phyloP scores from a whole-genome alignment of 2,888 invertebrate genomes.

The Andrena fulva region DNA sequence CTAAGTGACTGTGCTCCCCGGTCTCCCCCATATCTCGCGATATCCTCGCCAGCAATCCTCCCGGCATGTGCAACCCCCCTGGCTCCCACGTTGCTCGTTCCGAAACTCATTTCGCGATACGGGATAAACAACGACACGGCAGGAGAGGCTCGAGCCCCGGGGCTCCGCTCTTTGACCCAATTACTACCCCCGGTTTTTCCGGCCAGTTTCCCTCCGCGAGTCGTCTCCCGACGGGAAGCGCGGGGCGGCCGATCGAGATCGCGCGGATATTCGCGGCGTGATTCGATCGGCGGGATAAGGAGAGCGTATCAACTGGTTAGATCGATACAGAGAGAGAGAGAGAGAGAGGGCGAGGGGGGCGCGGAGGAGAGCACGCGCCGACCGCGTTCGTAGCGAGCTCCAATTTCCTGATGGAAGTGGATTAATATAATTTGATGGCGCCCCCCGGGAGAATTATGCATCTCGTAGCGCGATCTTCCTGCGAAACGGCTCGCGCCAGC shows the following conservation, averaged over 20 bases:
- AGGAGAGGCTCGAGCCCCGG: constrained; percentile 31
- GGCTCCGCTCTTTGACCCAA: constrained; percentile 54
- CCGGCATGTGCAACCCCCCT: constrained; percentile 2
- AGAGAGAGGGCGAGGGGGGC: background rate
- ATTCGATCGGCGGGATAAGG: constrained; percentile 29
- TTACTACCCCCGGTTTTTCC: constrained; percentile 46
- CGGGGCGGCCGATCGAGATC: background rate
- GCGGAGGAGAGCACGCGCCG: constrained; percentile 5
- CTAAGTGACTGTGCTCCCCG: background rate
- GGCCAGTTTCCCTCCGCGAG: background rate
- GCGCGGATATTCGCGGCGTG: constrained; percentile 1
- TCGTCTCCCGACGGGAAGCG: constrained; percentile 4
- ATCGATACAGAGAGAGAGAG: constrained; percentile 20
- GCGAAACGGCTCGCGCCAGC: constrained; percentile 11
- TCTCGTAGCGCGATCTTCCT: constrained; percentile 39
- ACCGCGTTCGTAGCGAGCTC: constrained; percentile 46
- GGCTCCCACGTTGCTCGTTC: constrained; percentile 52
- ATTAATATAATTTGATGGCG: constrained; percentile 73
- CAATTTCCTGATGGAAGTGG: constrained; percentile 71
- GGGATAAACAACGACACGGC: constrained; percentile 62
- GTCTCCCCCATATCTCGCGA: background rate
- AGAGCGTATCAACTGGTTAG: constrained; percentile 15
- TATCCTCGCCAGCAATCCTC: constrained; percentile 8
- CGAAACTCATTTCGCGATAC: constrained; percentile 67
- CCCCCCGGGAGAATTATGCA: constrained; percentile 58